These are phyloP conservation scores for Tuta absoluta DNA, from an alignment of 2,888 invertebrate species.

Conservation along the genomic window DNA sequence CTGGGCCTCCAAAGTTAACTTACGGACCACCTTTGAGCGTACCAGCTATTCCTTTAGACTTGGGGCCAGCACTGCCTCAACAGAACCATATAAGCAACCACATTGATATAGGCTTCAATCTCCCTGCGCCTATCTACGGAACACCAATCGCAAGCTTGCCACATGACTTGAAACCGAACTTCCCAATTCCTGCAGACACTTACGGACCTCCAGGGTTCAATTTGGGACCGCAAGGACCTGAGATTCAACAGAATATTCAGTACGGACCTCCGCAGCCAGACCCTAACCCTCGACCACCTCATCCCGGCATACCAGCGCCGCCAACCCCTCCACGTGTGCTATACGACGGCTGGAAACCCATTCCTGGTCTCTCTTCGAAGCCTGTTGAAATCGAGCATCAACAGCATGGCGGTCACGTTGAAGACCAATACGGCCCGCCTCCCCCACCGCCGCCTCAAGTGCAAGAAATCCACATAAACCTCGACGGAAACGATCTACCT, in stretches of 20 bases:
- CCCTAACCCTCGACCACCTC: slow-evolving; percentile 82
- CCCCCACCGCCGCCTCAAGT: slow-evolving; percentile 44
- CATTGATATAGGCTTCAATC: slow-evolving; percentile 55
- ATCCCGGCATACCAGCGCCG: slow-evolving; percentile 86
- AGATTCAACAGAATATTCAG: slow-evolving; percentile 64
- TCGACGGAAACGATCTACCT: slow-evolving; percentile 54
- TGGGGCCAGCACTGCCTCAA: slow-evolving; percentile 41
- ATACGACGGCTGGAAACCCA: slow-evolving; percentile 94
- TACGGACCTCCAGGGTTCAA: slow-evolving; percentile 76
- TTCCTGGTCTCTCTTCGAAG: slow-evolving; percentile 82
- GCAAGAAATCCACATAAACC: slow-evolving; percentile 54
- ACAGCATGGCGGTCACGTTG: slow-evolving; percentile 30
- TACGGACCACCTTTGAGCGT: slow-evolving; percentile 53
- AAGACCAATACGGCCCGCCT: slow-evolving; percentile 61
- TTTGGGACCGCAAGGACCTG: slow-evolving; percentile 63
- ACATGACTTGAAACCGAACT: slow-evolving; percentile 67
- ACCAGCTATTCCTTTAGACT: slow-evolving; percentile 45
- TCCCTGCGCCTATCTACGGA: slow-evolving; percentile 73
- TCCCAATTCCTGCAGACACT: slow-evolving; percentile 66
- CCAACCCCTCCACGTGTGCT: slow-evolving; percentile 88
- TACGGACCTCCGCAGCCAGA: slow-evolving; percentile 83
- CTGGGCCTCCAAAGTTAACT: slow-evolving; percentile 57
- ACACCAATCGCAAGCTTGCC: slow-evolving; percentile 61
- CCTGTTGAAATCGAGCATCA: slow-evolving; percentile 60
- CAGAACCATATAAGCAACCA: slow-evolving; percentile 42